Evolutionary conservation across 2,797 vertebrate genomes (phyloP).

Genomic region (Buphagus erythrorhynchus): DNA sequence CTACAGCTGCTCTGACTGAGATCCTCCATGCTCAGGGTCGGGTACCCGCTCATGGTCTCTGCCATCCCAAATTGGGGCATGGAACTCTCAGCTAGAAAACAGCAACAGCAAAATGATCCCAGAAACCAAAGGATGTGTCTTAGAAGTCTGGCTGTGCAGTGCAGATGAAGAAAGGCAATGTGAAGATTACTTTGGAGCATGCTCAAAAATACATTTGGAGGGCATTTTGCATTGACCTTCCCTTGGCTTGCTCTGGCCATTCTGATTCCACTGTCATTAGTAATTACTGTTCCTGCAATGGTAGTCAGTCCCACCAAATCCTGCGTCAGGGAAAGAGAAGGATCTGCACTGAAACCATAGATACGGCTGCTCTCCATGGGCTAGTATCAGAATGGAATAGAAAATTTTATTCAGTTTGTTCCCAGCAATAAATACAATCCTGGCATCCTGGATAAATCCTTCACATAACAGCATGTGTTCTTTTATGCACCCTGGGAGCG

Average conservation of each 20-base stretch:
- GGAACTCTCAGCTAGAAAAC: neutral
- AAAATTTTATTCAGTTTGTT: constrained; percentile 54
- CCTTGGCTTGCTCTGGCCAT: neutral
- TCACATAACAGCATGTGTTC: constrained; percentile 36
- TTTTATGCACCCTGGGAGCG: constrained; percentile 45
- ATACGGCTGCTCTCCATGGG: neutral
- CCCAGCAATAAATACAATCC: constrained; percentile 48
- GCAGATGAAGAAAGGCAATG: neutral
- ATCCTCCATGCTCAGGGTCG: rapidly evolving
- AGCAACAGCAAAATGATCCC: neutral
- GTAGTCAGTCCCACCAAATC: neutral
- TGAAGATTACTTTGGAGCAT: neutral
- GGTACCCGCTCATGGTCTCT: neutral
- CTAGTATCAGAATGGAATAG: constrained; percentile 41
- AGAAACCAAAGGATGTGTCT: neutral
- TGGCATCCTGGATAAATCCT: constrained; percentile 47
- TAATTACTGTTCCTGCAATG: neutral
- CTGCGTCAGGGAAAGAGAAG: neutral
- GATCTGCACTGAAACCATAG: neutral
- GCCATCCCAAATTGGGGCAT: neutral
- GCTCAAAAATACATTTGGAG: neutral
- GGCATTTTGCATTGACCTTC: neutral
- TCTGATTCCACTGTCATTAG: neutral
- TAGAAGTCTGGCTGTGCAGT: neutral
- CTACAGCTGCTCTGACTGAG: neutral